Conservation (phyloP, 2,888 invertebrate genomes). For the Acanthosepion lycidas region DNA sequence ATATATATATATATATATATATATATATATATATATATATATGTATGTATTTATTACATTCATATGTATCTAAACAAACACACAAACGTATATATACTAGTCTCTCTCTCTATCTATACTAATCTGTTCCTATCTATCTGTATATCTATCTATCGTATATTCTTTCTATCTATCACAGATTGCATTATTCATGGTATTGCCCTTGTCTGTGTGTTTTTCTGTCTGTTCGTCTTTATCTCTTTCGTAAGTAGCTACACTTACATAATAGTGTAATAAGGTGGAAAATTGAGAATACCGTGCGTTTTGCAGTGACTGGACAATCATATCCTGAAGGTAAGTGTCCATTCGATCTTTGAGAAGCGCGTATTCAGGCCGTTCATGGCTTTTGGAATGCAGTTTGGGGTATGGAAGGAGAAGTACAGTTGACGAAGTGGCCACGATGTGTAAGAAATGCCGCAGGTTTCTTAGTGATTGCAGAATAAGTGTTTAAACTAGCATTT, state of each 20-base stretch:
- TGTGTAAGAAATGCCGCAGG: not conserved
- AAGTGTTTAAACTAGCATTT: not conserved
- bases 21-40: no score
- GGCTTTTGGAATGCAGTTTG: not conserved
- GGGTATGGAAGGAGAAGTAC: no score
- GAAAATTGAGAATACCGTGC: not conserved
- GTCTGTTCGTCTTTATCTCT: not conserved
- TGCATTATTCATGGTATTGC: no score
- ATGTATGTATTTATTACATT: no score
- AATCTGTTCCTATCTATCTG: no score
- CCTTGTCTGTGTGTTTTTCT: not conserved
- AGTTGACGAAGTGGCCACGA: not conserved
- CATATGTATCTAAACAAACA: no score
- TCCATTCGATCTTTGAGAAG: constrained; percentile 1
- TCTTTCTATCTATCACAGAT: no score
- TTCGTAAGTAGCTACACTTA: not conserved
- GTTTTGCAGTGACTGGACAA: not conserved
- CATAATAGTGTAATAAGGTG: not conserved
- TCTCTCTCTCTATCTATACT: no score
- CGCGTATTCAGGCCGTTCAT: not conserved
- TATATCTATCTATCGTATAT: no score
- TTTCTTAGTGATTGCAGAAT: not conserved
- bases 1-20: no score
- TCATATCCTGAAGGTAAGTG: constrained; percentile 6
- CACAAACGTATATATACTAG: no score